A percentile compares a stretch with the other conserved stretches of the same genome.
These are phyloP conservation scores for Oeneis ivallda DNA, from an alignment of 2,888 invertebrate genomes.

Conservation along the genomic window DNA sequence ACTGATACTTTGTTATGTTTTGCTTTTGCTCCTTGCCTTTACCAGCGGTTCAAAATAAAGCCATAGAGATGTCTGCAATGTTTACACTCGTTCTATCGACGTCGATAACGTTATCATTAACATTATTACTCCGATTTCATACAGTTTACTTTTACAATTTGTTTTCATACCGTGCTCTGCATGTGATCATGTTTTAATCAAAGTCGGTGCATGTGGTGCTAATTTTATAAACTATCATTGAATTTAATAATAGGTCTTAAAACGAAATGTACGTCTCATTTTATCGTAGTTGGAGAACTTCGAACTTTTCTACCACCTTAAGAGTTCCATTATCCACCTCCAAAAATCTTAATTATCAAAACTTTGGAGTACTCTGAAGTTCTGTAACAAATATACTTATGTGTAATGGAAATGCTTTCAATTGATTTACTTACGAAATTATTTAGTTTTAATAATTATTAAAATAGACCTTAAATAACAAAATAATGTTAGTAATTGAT, in stretches of 20 bases:
- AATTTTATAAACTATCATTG: not conserved
- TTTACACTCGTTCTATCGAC: slow-evolving; percentile 73
- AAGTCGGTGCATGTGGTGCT: not conserved
- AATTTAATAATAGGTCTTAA: too few relatives aligned
- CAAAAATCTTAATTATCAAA: not conserved
- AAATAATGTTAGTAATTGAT: too few relatives aligned
- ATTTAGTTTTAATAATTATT: too few relatives aligned
- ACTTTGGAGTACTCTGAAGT: too few relatives aligned
- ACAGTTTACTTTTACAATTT: not conserved
- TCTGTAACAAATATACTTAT: too few relatives aligned
- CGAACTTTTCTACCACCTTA: not conserved
- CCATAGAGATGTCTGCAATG: slow-evolving; percentile 59
- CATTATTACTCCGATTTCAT: slow-evolving; percentile 20
- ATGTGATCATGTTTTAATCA: not conserved
- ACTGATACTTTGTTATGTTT: slow-evolving; percentile 80
- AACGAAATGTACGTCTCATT: too few relatives aligned
- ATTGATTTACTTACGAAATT: too few relatives aligned
- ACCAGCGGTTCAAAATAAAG: slow-evolving; percentile 60
- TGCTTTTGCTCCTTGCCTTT: slow-evolving; percentile 66
- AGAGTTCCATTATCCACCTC: not conserved
- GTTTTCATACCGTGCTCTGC: not conserved
- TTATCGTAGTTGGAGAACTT: too few relatives aligned
- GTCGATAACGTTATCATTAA: slow-evolving; percentile 41
- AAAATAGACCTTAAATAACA: too few relatives aligned
- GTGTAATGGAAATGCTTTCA: too few relatives aligned